These are phyloP conservation scores for Drosophila macrothrix DNA, from an alignment of 2,888 invertebrate species.

Conservation along the genomic window DNA sequence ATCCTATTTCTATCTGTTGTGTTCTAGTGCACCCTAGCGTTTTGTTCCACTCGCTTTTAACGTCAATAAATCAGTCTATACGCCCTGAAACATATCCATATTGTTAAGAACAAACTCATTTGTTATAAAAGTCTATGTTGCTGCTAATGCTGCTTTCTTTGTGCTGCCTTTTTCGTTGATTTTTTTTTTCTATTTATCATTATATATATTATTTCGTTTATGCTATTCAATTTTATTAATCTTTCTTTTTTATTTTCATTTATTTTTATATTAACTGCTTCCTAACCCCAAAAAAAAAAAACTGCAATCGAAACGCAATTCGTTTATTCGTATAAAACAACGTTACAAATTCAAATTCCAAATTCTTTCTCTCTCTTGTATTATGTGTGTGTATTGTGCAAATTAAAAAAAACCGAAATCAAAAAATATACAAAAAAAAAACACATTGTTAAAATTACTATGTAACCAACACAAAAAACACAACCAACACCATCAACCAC, in stretches of 20 bases:
- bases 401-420: slow-evolving; percentile 43
- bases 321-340: slow-evolving; percentile 34
- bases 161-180: slow-evolving; percentile 39
- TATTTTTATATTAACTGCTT: slow-evolving; percentile 67
- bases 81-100: slow-evolving; percentile 7
- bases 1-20: slow-evolving; percentile 41
- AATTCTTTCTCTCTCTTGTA: slow-evolving; percentile 77
- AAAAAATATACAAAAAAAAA: slow-evolving; percentile 33
- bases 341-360: slow-evolving; percentile 63
- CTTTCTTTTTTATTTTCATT: slow-evolving; percentile 59
- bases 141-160: slow-evolving; percentile 59
- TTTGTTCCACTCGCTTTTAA: slow-evolving; percentile 28
- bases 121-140: slow-evolving; percentile 27
- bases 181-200: slow-evolving; percentile 31
- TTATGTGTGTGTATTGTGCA: slow-evolving; percentile 68
- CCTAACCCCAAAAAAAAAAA: slow-evolving; percentile 69
- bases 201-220: slow-evolving; percentile 30
- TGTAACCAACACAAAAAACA: slow-evolving; percentile 38
- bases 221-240: slow-evolving; percentile 59
- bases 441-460: slow-evolving; percentile 59
- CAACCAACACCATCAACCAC: slow-evolving; percentile 30
- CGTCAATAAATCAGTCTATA: slow-evolving; percentile 23
- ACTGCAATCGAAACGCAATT: slow-evolving; percentile 73
- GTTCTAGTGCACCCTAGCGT: slow-evolving; percentile 51
- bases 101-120: slow-evolving; percentile 31